Percentiles rank a stretch among this genome's conserved stretches.
Conservation (phyloP, 2,888 invertebrate species). For the Callinectes sapidus region DNA sequence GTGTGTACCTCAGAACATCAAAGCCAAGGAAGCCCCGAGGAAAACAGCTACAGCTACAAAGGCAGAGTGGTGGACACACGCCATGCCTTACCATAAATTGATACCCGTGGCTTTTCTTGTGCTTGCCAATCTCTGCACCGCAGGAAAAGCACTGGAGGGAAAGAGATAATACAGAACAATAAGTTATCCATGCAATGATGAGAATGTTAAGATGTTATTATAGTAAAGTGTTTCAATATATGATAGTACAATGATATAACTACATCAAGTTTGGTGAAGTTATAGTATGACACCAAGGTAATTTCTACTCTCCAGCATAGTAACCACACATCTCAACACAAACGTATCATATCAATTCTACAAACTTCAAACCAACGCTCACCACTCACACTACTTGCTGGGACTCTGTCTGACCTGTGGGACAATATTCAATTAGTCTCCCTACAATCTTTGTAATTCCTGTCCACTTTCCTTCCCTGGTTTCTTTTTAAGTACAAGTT, state of each 20-base stretch:
- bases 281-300: no score
- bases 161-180: not conserved
- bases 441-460: no score
- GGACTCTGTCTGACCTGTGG: no score
- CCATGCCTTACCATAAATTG: conserved; percentile 83
- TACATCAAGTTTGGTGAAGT: no score
- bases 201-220: not conserved
- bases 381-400: no score
- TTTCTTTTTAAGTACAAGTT: no score
- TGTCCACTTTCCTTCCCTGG: no score
- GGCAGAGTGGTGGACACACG: not conserved
- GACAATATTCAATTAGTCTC: no score
- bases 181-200: not conserved
- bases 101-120: conserved; percentile 92
- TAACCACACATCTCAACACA: no score
- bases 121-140: conserved; percentile 94
- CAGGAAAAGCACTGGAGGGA: conserved; percentile 89
- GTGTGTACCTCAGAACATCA: conserved; percentile 11
- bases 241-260: not conserved
- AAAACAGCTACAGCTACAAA: conserved; percentile 38
- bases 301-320: no score
- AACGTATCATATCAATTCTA: no score
- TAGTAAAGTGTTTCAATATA: not conserved
- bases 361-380: no score
- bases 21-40: conserved; percentile 37